These are phyloP conservation scores for Mandrillus leucophaeus DNA, from an alignment of 2,113 vertebrate genomes.

Conservation along the genomic window DNA sequence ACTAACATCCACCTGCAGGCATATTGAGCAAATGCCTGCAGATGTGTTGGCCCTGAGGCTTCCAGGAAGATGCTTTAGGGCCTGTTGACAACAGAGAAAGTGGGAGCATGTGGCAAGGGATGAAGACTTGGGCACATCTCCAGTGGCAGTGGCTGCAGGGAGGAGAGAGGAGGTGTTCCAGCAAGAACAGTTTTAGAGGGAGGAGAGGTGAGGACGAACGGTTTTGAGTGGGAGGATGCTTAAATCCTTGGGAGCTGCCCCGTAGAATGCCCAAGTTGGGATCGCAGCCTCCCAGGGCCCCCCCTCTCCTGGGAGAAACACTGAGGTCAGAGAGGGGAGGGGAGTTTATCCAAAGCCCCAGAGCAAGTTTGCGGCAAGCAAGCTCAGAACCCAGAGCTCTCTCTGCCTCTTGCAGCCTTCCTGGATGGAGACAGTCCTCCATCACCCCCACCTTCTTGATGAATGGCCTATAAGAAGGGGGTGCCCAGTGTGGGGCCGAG, in stretches of 20 bases:
- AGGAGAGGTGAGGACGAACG: background rate
- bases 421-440: background rate
- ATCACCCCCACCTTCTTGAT: background rate
- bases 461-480: no score
- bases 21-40: background rate
- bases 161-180: background rate
- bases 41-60: background rate
- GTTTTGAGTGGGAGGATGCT: background rate
- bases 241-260: background rate
- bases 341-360: background rate
- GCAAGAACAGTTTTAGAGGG: background rate
- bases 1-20: no score
- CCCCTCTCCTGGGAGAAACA: background rate
- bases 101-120: background rate
- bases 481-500: background rate
- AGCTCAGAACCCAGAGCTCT: background rate
- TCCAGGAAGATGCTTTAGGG: background rate
- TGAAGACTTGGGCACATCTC: background rate
- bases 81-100: no score
- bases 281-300: background rate
- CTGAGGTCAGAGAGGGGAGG: background rate
- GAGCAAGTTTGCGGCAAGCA: background rate
- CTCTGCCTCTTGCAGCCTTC: background rate
- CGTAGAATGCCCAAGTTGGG: background rate
- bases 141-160: background rate